Percentiles rank a stretch among this genome's conserved stretches.
Evolutionary conservation across 2,113 vertebrate species (phyloP).

Genomic region (Cranoglanis bouderius): DNA sequence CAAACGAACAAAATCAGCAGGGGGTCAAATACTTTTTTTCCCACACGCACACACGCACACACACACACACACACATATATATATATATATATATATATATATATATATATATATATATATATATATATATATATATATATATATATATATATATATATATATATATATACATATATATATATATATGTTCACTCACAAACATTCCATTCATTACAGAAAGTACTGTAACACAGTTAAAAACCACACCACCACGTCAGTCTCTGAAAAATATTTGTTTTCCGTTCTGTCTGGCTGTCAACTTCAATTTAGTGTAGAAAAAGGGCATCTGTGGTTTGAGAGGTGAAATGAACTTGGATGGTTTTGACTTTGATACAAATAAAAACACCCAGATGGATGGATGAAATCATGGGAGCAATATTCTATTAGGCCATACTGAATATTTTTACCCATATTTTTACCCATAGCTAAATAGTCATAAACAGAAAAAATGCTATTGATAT

Average conservation of each 20-base stretch:
- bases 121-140: too few species aligned
- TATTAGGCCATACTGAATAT: background rate
- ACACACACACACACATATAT: too few species aligned
- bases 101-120: too few species aligned
- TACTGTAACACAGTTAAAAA: background rate
- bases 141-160: background rate
- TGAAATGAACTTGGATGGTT: slow-evolving; percentile 18
- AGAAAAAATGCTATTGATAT: background rate
- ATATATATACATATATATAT: background rate
- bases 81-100: too few species aligned
- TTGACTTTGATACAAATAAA: slow-evolving; percentile 44
- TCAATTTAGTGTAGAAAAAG: slow-evolving; percentile 45
- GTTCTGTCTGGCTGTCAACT: slow-evolving; percentile 33
- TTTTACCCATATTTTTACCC: background rate
- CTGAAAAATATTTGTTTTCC: slow-evolving; percentile 44
- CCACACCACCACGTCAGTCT: background rate
- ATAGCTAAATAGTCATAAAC: background rate
- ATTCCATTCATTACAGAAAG: background rate
- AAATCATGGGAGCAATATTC: slow-evolving; percentile 20
- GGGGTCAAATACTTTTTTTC: too few species aligned
- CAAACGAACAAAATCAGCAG: too few species aligned
- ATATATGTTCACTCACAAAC: background rate
- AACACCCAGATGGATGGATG: slow-evolving; percentile 40
- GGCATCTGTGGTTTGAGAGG: slow-evolving; percentile 20
- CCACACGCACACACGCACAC: too few species aligned